phyloP scores from a whole-genome alignment of 2,113 vertebrate species.

The Boulengeromyrus knoepffleri region DNA sequence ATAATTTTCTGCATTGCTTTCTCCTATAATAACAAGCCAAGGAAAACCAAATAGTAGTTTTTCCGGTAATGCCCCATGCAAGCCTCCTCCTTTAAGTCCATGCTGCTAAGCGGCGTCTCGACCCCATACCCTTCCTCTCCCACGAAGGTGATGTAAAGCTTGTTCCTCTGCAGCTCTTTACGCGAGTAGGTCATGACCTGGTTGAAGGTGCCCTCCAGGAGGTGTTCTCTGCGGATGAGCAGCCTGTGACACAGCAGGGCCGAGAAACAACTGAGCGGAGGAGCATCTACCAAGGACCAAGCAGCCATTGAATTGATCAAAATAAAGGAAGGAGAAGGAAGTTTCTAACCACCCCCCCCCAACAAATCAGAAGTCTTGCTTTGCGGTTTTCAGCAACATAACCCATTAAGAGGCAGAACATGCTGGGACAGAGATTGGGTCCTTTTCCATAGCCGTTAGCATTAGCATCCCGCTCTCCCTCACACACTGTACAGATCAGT shows the following conservation, averaged over 20 bases:
- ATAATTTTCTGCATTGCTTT: neutral
- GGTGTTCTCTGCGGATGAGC: conserved; percentile 84
- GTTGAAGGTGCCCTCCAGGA: conserved; percentile 95
- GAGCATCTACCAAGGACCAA: neutral
- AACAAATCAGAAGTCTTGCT: neutral
- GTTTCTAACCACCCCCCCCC: neutral
- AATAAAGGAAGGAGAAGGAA: neutral
- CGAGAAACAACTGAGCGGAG: neutral
- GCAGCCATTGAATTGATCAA: neutral
- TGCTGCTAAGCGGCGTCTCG: neutral
- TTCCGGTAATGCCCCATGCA: neutral
- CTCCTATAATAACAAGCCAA: neutral
- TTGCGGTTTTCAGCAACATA: neutral
- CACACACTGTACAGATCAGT: neutral
- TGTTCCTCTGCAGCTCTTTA: conserved; percentile 96
- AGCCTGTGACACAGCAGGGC: conserved; percentile 58
- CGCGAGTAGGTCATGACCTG: conserved; percentile 96
- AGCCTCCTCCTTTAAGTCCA: neutral
- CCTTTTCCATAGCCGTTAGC: neutral
- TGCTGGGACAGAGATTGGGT: neutral
- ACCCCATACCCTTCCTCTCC: conserved; percentile 88
- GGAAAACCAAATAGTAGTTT: neutral
- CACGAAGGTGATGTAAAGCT: conserved; percentile 90
- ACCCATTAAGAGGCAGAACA: neutral
- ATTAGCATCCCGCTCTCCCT: neutral